These are phyloP conservation scores for Sardinella longiceps DNA, from an alignment of 2,797 vertebrate genomes.

Conservation along the genomic window DNA sequence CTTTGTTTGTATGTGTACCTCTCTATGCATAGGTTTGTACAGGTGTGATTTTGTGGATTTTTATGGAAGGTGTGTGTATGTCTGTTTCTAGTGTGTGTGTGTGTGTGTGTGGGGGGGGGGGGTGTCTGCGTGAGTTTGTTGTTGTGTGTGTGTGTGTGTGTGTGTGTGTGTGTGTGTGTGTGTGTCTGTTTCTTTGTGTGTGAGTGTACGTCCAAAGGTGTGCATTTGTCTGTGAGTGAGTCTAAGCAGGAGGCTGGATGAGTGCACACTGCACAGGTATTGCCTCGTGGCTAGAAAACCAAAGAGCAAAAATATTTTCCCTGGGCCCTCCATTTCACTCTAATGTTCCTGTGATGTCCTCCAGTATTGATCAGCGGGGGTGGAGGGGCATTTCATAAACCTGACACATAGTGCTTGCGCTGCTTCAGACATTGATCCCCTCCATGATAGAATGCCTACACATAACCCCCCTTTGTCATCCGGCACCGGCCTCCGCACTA, in stretches of 20 bases:
- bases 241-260: neutral
- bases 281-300: slow-evolving; percentile 37
- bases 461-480: slow-evolving; percentile 27
- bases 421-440: slow-evolving; percentile 35
- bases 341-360: slow-evolving; percentile 32
- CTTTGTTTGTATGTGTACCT: neutral
- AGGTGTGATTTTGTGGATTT: slow-evolving; percentile 15
- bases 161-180: neutral
- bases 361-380: slow-evolving; percentile 45
- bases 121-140: too few species aligned
- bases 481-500: neutral
- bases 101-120: slow-evolving; percentile 10
- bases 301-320: slow-evolving; percentile 38
- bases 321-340: slow-evolving; percentile 40
- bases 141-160: neutral
- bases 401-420: slow-evolving; percentile 19
- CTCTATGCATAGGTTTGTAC: neutral
- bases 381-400: slow-evolving; percentile 23
- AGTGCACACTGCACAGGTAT: neutral
- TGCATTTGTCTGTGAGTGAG: neutral
- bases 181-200: too few species aligned
- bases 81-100: neutral
- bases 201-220: neutral
- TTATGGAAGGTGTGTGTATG: neutral
- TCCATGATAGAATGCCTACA: slow-evolving; percentile 41